Base-by-base conservation (phyloP, 2,888 invertebrate genomes). In the Drosophila fungiperda region DNA sequence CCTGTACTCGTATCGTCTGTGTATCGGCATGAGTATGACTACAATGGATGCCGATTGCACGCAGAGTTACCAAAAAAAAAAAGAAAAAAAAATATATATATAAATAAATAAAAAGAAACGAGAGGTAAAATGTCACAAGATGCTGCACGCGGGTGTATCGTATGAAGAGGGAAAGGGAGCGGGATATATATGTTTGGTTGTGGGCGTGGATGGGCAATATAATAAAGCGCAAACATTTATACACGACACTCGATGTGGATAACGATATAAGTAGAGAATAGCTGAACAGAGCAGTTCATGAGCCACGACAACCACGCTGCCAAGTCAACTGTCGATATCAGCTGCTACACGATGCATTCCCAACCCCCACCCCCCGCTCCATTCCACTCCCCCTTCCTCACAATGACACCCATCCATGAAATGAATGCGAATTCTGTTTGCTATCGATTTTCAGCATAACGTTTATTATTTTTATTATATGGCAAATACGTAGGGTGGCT, bases 371-470 rank as follows among this genome's bases (percentile, higher is more conserved):
- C 38, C 40, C 8, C 45, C 11, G n/a, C n/a, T 8, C n/a, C 52
- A n/a, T 36, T 9, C 11, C 59, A 29, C n/a, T 20, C 20, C 20
- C 20, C 45, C 7, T 7, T n/a, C 9, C 20, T 6, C 12, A 12
- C 5, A 42, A 45, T 23, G 15, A 45, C 45, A 45, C n/a, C 55
- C 45, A 58, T 38, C 70, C 74, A 61, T 71, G 73, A 74, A 78
- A 77, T 81, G 77, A 85, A 86, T 85, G 83, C 71, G 89, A 83
- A 82, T 87, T 91, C 91, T 91, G 91, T 91, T 92, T 88, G 83
- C 82, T 83, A 91, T 91, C 90, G 91, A 91, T 91, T 91, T 91
- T 91, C 83, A 84, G 80, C 55, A 76, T 68, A 89, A 85, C 85
- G 85, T 89, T 89, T 85, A 89, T 85, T 85, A 85, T 85, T 85